Percentiles rank a stretch among this genome's conserved stretches.
These are phyloP conservation scores for Lepilemur septentrionalis DNA, from an alignment of 2,797 vertebrate species.

Conservation along the genomic window DNA sequence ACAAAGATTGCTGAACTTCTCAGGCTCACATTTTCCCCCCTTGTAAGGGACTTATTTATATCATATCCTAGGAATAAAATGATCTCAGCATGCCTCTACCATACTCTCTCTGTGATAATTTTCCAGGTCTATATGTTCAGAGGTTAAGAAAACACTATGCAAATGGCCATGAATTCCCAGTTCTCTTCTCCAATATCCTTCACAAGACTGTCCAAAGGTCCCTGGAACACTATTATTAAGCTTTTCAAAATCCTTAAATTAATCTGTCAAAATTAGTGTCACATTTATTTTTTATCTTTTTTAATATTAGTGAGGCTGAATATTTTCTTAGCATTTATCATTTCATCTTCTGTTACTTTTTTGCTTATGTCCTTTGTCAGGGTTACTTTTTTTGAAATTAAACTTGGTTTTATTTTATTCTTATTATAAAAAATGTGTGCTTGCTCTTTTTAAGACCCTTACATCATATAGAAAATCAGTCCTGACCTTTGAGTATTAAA, in stretches of 20 bases:
- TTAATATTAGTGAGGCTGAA: neutral
- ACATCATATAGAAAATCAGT: neutral
- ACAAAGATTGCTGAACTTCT: neutral
- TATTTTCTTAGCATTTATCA: neutral
- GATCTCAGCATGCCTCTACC: neutral
- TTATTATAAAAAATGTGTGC: neutral
- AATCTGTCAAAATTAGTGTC: neutral
- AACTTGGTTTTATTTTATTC: neutral
- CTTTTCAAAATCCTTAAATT: neutral
- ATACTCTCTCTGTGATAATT: neutral
- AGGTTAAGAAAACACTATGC: neutral
- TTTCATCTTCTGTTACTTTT: neutral
- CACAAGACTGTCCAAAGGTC: neutral
- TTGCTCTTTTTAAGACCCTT: neutral
- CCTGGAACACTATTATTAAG: neutral
- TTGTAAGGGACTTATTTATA: neutral
- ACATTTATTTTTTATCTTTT: neutral
- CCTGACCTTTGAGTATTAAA: neutral
- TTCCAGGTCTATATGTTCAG: neutral
- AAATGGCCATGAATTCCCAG: neutral
- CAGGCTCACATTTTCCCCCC: neutral
- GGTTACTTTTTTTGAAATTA: neutral
- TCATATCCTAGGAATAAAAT: neutral
- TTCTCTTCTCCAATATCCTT: neutral
- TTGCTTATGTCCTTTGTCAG: neutral